These are phyloP conservation scores for Lepilemur ruficaudatus DNA, from an alignment of 2,797 vertebrate genomes.

Conservation along the genomic window DNA sequence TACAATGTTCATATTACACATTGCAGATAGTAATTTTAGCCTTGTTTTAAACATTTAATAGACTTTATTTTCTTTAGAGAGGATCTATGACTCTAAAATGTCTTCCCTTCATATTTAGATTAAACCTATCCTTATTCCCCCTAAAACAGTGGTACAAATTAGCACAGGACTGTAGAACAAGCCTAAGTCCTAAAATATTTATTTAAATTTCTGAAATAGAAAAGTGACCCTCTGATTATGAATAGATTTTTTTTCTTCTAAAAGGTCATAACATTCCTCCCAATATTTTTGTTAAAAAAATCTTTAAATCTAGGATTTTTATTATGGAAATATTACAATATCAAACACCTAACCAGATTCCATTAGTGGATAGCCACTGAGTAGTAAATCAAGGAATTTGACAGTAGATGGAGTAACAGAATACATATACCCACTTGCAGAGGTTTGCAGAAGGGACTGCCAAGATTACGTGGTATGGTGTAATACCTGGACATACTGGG, in stretches of 20 bases:
- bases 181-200: not conserved
- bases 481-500: not conserved
- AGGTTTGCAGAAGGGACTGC: not conserved
- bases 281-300: not conserved
- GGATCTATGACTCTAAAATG: constrained; percentile 22
- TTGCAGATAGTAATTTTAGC: not conserved
- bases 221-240: not conserved
- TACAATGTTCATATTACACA: not conserved
- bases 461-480: not conserved
- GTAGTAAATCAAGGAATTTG: not conserved
- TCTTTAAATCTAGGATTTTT: not conserved
- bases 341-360: not conserved
- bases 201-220: constrained; percentile 34
- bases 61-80: not conserved
- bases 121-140: not conserved
- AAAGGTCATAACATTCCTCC: not conserved
- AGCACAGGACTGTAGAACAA: not conserved
- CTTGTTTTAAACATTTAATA: constrained; percentile 12
- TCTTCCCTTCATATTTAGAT: constrained; percentile 5
- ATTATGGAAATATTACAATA: not conserved
- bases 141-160: not conserved
- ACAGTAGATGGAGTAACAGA: not conserved
- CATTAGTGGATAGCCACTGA: not conserved
- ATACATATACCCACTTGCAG: not conserved
- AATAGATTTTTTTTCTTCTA: not conserved